Conservation (phyloP, 2,797 vertebrate species). For the Pelobates cultripes region DNA sequence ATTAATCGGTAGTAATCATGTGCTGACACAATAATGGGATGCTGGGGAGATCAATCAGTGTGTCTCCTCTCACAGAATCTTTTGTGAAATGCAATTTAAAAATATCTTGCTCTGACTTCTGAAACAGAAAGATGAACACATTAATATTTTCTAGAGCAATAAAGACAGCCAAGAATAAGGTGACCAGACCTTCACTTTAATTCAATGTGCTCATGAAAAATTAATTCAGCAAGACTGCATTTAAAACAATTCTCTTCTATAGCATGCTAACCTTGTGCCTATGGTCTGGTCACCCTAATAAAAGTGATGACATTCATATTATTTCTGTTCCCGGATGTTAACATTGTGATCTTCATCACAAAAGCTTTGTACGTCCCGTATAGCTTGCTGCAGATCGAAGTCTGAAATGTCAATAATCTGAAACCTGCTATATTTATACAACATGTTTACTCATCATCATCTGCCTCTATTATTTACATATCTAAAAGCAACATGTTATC, state of each 20-base stretch:
- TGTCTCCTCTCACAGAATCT: not conserved
- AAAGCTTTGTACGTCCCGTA: no score
- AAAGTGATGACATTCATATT: no score
- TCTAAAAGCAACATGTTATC: no score
- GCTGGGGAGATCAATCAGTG: not conserved
- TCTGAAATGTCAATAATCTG: no score
- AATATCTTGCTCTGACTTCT: not conserved
- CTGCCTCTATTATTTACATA: no score
- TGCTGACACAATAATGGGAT: not conserved
- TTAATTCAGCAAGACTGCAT: not conserved
- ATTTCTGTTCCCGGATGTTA: no score
- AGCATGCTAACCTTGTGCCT: no score
- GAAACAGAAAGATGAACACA: not conserved
- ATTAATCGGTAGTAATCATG: not conserved
- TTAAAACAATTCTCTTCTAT: not conserved
- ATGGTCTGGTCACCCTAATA: no score
- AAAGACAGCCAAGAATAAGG: conserved; percentile 6
- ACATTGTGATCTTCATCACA: no score
- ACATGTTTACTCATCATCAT: no score
- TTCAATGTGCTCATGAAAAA: not conserved
- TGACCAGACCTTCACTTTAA: conserved; percentile 9
- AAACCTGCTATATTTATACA: no score
- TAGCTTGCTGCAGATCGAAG: no score
- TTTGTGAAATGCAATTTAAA: conserved; percentile 4
- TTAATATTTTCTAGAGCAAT: conserved; percentile 6